These are phyloP conservation scores for Sebastiscus tertius DNA, from an alignment of 2,797 vertebrate genomes.

Conservation along the genomic window DNA sequence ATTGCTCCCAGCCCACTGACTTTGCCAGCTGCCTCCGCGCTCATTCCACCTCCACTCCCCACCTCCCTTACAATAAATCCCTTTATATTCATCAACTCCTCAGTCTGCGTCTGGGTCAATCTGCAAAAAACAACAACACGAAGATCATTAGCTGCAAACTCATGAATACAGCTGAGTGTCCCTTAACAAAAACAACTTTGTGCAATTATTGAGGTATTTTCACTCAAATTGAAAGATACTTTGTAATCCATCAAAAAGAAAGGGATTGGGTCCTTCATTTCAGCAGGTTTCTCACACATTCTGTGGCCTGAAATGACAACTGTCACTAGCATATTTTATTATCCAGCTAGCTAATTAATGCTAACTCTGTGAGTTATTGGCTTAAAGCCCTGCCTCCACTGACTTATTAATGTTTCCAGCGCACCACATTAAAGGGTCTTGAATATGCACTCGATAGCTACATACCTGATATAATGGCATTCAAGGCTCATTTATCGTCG, in stretches of 20 bases:
- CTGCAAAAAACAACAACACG: background rate
- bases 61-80: background rate
- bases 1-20: background rate
- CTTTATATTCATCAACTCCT: background rate
- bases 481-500: too few species aligned
- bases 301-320: background rate
- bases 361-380: background rate
- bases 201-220: background rate
- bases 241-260: background rate
- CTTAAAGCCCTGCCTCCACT: background rate
- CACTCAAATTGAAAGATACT: background rate
- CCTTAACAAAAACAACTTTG: background rate
- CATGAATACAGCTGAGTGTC: background rate
- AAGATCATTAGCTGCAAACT: slow-evolving; percentile 3
- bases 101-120: background rate
- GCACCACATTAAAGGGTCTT: background rate
- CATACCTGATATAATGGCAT: background rate
- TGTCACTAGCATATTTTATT: background rate
- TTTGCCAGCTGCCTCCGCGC: background rate
- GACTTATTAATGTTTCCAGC: background rate
- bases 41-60: background rate
- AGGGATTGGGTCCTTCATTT: background rate
- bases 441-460: background rate
- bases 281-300: background rate
- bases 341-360: background rate